Percentiles rank a stretch among this genome's conserved stretches.
Evolutionary conservation across 2,888 invertebrate genomes (phyloP).

Genomic region (Kryphioiulus occultus): DNA sequence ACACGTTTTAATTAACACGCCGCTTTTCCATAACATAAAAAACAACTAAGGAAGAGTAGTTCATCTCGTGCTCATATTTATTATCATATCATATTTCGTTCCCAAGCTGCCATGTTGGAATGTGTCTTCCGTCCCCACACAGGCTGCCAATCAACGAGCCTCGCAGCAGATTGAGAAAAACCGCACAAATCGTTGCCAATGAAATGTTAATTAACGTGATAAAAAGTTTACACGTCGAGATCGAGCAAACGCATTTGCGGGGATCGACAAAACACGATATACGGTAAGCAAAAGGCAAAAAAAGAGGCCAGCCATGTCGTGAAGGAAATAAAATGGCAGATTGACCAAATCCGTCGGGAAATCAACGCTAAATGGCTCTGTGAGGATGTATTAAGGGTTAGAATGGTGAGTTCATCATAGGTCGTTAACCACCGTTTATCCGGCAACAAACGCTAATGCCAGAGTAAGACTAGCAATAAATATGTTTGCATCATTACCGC

Average conservation of each 20-base stretch:
- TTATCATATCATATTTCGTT: no score
- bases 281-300: neutral
- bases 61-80: no score
- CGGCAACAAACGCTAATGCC: slow-evolving; percentile 31
- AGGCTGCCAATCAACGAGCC: neutral
- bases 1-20: no score
- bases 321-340: slow-evolving; percentile 7
- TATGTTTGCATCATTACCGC: slow-evolving; percentile 12
- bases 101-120: neutral
- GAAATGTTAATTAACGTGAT: slow-evolving; percentile 31
- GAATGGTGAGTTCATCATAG: slow-evolving; percentile 35
- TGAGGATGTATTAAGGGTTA: slow-evolving; percentile 28
- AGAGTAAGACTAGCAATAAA: slow-evolving; percentile 1
- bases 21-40: no score
- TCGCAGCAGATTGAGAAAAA: neutral
- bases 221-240: neutral
- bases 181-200: neutral
- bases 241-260: neutral
- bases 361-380: slow-evolving; percentile 28
- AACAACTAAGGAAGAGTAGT: no score
- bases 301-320: neutral
- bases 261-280: neutral
- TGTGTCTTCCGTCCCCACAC: neutral
- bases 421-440: slow-evolving; percentile 35
- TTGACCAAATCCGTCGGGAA: slow-evolving; percentile 35